Evolutionary conservation across 2,888 invertebrate species (phyloP).

Genomic region (Uloborus plumipes): DNA sequence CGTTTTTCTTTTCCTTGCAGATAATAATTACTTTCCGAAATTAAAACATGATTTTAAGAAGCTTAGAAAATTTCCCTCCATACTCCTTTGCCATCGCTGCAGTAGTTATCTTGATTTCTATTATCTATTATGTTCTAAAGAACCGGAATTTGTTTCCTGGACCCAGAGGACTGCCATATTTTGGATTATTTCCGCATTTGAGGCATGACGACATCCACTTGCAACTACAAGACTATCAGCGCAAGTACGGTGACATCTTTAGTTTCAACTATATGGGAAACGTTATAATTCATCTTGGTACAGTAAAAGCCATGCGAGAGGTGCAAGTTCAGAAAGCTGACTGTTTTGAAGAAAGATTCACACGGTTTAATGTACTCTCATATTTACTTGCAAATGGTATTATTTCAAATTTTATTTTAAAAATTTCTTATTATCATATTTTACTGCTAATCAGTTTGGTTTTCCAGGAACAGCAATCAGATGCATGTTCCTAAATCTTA

Average conservation of each 20-base stretch:
- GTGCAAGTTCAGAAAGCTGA: slow-evolving; percentile 1
- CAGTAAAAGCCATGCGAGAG: slow-evolving; percentile 2
- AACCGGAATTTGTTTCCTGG: slow-evolving; percentile 3
- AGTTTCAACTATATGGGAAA: slow-evolving; percentile 7
- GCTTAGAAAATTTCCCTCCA: neutral
- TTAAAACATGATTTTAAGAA: neutral
- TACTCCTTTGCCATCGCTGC: neutral
- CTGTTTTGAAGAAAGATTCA: slow-evolving; percentile 7
- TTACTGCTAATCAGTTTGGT: too few species aligned
- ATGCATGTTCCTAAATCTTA: too few species aligned
- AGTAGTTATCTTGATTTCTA: neutral
- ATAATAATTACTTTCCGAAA: too few species aligned
- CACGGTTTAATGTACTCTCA: neutral
- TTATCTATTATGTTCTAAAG: neutral
- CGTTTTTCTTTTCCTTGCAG: too few species aligned
- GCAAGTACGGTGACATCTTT: slow-evolving; percentile 6
- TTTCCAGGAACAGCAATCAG: too few species aligned
- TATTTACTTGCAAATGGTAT: neutral
- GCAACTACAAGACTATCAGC: neutral
- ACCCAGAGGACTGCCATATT: neutral
- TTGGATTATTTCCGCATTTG: neutral
- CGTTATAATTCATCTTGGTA: neutral
- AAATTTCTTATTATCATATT: too few species aligned
- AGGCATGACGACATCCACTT: neutral
- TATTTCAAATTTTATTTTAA: too few species aligned